Base-by-base conservation (phyloP, 2,888 invertebrate genomes). In the Drosophila glabriapex region DNA sequence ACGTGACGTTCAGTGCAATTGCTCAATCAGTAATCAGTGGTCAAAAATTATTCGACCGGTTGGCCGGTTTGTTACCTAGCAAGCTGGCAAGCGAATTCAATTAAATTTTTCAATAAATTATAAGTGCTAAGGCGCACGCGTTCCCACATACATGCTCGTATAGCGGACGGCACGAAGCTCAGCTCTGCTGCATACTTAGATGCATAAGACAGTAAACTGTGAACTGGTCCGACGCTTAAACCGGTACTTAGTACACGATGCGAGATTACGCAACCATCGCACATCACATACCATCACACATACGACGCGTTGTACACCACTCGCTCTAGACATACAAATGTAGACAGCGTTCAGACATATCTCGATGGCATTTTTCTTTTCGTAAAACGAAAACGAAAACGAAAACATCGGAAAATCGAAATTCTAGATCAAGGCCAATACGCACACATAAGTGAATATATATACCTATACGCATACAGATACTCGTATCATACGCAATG, bases 371-470 rank as follows among this genome's bases (percentile, higher is more conserved):
- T 71, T 68, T 73, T 70, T 54, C 62, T 66, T 64, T 70, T 66
- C 65, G 52, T 55, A 25, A 25, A 46, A 28, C 46, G 41, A 35
- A 67, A 85, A 71, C 68, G 86, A 88, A 85, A 88, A 68, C 62
- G 85, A 87, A 90, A 90, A 77, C 83, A 78, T 85, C 78, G 86
- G 86, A 78, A 82, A 87, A 82, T 81, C 77, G 73, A 83, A 84
- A 91, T 91, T 91, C 91, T 91, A 91, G 91, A 91, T 91, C 91
- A 91, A 91, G 91, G 91, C 91, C 91, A 90, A 69, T 67, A 49
- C 59, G 71, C 69, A 65, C 70, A 75, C 54, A 53, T 63, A 64
- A 43, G 46, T 56, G 29, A 39, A 76, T 50, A 73, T 53, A 68
- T 22, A 55, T 31, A 31, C 31, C 9, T n/a, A 63, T 29, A 33